Evolutionary conservation across 2,113 vertebrate species (phyloP), one percentile per base, ranked within the genome.

Genomic region (Xyliphius kryptos): DNA sequence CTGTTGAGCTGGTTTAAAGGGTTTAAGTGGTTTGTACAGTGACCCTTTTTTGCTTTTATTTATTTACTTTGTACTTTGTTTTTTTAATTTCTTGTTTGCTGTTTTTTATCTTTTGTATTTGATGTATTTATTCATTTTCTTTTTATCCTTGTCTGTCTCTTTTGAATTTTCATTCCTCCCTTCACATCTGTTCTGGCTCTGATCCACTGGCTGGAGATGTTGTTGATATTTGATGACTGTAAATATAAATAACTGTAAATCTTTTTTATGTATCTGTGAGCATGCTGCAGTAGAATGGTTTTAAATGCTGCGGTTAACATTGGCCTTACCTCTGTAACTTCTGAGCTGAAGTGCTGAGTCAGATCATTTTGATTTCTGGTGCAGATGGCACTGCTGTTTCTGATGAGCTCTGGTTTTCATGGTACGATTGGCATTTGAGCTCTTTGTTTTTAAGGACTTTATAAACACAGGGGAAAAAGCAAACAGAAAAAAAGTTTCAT

Each of bases 151-250:
- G 77, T 68, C 76, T 74, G 50, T 68, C 76, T 68, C 57, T 75
- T 68, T 74, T 60, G 32, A 41, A 71, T 66, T 69, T 70, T 73
- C 52, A 5, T 32, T 75, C 70, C 77, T 80, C 67, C 75, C 51
- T 69, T 61, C 74, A 83, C 81, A 86, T 88, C 81, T 86, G 81
- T 83, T 78, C 67, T 61, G 66, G 64, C 72, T 76, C 82, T 79
- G 61, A 54, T 68, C 52, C 69, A 48, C 54, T 52, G 54, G 21
- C 61, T 70, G 79, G 77, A 83, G 67, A 75, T 74, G 71, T 83
- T 74, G 71, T 83, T 85, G 80, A 66, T 47, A 44, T 82, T 82
- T 57, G 77, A 81, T 67, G 64, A 72, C 73, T 81, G 75, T 67
- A 68, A 37, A 79, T 75, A 69, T 66, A 62, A 68, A 71, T 74